Base-by-base conservation (phyloP, 2,888 invertebrate genomes). In the Erannis defoliaria region DNA sequence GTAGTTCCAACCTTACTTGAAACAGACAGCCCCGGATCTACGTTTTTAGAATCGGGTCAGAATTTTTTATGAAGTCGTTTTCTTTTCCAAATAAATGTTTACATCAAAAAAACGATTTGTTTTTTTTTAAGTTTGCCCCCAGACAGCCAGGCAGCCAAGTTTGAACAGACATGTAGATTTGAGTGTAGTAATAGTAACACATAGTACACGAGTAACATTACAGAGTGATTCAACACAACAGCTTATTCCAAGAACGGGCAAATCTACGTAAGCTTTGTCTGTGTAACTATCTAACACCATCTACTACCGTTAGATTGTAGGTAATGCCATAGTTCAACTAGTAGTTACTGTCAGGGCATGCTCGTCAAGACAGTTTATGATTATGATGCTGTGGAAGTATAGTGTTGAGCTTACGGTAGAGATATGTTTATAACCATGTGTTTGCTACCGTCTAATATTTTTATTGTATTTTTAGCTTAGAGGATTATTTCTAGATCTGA, bases 251-350 rank as follows among this genome's bases (percentile, higher is more conserved):
- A 67, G 68, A 70, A 42, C 48, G 9, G 5, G 49, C 60, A 53
- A 62, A 68, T 65, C 63, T 63, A 64, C 66, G 63, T 54, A 59
- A 63, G 68, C 60, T 66, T 68, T 65, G 68, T 70, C 63, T 55
- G 54, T 26, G n/a, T 26, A 50, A 49, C 54, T 56, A 66, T 70
- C 67, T 68, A 64, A 68, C 70, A 67, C 66, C 61, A 67, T 67
- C 67, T 68, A 48, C 63, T 42, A 56, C 64, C 64, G 64, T 64
- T 60, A 64, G 38, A 33, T 56, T 51, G 55, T 51, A 10, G 48
- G 46, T 50, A 55, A 61, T 55, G 37, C 23, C 5, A 35, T 16
- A 53, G 56, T 18, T 29, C 26, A 46, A 16, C 10, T 8, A 10
- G 29, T 21, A 62, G 46, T 56, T n/a, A n/a, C n/a, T n/a, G n/a